Evolutionary conservation across 2,113 vertebrate genomes (phyloP).

Genomic region (Halichoerus grypus): DNA sequence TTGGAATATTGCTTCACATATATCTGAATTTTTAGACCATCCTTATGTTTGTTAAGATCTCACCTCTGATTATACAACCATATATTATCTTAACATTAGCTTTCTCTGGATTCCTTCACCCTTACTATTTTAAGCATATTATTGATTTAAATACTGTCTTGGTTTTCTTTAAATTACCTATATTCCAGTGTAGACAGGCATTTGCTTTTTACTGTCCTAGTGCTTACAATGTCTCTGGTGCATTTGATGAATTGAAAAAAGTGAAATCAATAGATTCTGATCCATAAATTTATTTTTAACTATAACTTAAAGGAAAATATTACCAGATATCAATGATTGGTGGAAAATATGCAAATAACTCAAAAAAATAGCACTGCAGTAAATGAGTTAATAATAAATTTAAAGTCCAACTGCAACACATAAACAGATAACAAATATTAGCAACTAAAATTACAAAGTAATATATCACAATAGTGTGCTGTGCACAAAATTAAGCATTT

Average conservation of each 20-base stretch:
- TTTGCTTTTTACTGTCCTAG: not conserved
- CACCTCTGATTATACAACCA: not conserved
- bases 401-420: not conserved
- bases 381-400: slow-evolving; percentile 4
- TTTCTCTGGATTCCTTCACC: not conserved
- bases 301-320: not conserved
- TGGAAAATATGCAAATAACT: not conserved
- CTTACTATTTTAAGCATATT: not conserved
- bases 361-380: not conserved
- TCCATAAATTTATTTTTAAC: not conserved
- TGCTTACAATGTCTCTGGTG: not conserved
- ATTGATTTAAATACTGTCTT: not conserved
- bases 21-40: not conserved
- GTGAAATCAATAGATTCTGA: not conserved
- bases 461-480: not conserved
- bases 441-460: not conserved
- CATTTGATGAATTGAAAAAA: not conserved
- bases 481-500: not conserved
- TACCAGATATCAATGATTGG: not conserved
- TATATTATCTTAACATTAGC: not conserved
- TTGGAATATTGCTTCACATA: not conserved
- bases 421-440: not conserved
- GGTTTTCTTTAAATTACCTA: not conserved
- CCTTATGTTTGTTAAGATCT: not conserved
- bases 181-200: not conserved